Evolutionary conservation across 92 coral and sea anemone species (phyloP).

Genomic region (Porites lobata): DNA sequence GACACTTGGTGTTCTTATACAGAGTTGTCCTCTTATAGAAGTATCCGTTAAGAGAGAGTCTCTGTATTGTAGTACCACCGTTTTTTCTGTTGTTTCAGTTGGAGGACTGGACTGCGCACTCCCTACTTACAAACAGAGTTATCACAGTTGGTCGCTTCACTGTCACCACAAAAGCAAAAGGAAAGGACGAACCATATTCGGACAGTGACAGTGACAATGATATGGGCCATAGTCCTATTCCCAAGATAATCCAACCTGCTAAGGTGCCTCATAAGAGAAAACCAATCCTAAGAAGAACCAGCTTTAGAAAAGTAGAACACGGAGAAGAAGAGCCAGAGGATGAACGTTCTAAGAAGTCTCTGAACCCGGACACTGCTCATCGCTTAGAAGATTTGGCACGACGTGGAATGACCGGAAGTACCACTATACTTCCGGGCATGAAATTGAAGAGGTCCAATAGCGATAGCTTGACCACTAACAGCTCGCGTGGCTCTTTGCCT

Average conservation of each 20-base stretch:
- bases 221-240: not conserved
- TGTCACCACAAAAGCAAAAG: conserved; percentile 82
- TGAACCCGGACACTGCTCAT: conserved; percentile 77
- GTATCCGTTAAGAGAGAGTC: not conserved
- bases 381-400: conserved; percentile 65
- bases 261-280: conserved; percentile 26
- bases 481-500: conserved; percentile 21
- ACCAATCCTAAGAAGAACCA: conserved; percentile 34
- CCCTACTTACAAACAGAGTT: conserved; percentile 86
- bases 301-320: conserved; percentile 40
- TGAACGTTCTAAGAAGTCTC: conserved; percentile 39
- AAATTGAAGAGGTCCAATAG: conserved; percentile 59
- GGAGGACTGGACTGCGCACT: conserved; percentile 97
- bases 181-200: conserved; percentile 28
- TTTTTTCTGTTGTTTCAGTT: conserved; percentile 64
- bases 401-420: conserved; percentile 80
- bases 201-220: conserved; percentile 38
- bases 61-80: no score
- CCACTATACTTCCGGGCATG: conserved; percentile 83
- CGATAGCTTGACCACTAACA: conserved; percentile 24
- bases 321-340: conserved; percentile 6
- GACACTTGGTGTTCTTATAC: no score
- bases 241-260: not conserved
- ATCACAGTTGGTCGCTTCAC: conserved; percentile 95
- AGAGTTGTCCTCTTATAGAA: no score